Evolutionary conservation across 2,113 vertebrate species (phyloP).

Genomic region (Aphelocoma coerulescens): DNA sequence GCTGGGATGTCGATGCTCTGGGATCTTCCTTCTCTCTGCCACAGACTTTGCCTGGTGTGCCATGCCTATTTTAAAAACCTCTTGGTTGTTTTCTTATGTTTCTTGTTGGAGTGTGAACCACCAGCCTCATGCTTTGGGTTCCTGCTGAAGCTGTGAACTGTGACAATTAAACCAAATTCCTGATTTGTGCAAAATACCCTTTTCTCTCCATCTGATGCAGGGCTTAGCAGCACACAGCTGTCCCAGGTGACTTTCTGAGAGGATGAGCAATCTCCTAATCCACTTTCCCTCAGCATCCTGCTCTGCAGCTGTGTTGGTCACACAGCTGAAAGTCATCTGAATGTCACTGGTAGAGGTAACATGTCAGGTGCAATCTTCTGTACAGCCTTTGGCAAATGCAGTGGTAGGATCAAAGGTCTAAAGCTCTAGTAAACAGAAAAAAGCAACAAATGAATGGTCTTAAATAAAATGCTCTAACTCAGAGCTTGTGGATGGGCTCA

Average conservation of each 20-base stretch:
- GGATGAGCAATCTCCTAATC: slow-evolving; percentile 6
- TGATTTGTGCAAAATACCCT: neutral
- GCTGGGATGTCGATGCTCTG: neutral
- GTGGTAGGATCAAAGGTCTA: neutral
- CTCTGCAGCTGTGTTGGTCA: neutral
- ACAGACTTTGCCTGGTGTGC: neutral
- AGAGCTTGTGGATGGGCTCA: neutral
- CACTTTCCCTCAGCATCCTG: neutral
- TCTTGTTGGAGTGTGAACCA: neutral
- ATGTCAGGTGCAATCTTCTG: neutral
- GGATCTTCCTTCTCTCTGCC: neutral
- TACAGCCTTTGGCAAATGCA: neutral
- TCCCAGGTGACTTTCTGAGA: neutral
- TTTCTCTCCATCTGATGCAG: neutral
- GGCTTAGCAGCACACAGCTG: neutral
- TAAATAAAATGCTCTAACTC: neutral
- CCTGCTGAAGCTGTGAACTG: neutral
- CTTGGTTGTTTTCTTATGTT: neutral
- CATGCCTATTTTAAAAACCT: neutral
- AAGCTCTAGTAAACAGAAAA: neutral
- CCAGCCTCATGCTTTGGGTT: neutral
- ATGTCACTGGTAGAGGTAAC: neutral
- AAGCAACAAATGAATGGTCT: neutral
- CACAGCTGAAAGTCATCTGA: neutral
- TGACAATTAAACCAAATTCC: neutral